A percentile compares a stretch with the other conserved stretches of the same genome.
These are phyloP conservation scores for Drosophila testacea DNA, from an alignment of 2,888 invertebrate genomes.

Conservation along the genomic window DNA sequence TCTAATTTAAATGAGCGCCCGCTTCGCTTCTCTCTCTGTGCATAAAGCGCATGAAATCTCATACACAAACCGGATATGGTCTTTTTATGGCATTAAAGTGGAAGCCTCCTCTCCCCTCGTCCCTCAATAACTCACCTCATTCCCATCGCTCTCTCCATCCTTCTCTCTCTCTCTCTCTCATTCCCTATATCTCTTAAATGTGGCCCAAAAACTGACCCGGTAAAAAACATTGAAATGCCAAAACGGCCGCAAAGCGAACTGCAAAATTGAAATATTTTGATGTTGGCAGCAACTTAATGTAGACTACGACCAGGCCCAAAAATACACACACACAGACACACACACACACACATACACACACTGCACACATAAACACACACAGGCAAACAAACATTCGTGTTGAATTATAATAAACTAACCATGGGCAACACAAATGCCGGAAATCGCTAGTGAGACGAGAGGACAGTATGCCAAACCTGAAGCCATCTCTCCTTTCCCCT, in stretches of 20 bases:
- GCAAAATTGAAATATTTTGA: conserved; percentile 78
- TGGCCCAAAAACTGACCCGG: conserved; percentile 38
- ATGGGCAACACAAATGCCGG: conserved; percentile 74
- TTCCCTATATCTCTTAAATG: neutral
- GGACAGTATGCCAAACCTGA: conserved; percentile 15
- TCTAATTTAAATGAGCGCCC: conserved; percentile 72
- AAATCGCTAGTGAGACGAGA: conserved; percentile 70
- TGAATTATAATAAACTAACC: conserved; percentile 79
- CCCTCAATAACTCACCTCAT: neutral
- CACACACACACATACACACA: conserved; percentile 6
- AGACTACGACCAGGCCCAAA: conserved; percentile 45
- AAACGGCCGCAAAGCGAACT: conserved; percentile 73
- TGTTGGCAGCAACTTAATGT: conserved; percentile 67
- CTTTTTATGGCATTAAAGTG: conserved; percentile 64
- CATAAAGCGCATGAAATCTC: conserved; percentile 67
- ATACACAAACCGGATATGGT: conserved; percentile 64
- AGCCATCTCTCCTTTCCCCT: neutral
- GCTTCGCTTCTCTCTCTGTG: conserved; percentile 22
- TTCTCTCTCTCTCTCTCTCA: neutral
- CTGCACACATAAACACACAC: conserved; percentile 13
- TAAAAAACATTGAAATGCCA: conserved; percentile 66
- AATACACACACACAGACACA: conserved; percentile 18
- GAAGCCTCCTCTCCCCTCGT: neutral
- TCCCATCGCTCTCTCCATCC: neutral
- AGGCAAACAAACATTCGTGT: conserved; percentile 55